Percentiles rank a stretch among this genome's conserved stretches.
Evolutionary conservation across 2,888 invertebrate species (phyloP).

Genomic region (Stenichneumon culpator): DNA sequence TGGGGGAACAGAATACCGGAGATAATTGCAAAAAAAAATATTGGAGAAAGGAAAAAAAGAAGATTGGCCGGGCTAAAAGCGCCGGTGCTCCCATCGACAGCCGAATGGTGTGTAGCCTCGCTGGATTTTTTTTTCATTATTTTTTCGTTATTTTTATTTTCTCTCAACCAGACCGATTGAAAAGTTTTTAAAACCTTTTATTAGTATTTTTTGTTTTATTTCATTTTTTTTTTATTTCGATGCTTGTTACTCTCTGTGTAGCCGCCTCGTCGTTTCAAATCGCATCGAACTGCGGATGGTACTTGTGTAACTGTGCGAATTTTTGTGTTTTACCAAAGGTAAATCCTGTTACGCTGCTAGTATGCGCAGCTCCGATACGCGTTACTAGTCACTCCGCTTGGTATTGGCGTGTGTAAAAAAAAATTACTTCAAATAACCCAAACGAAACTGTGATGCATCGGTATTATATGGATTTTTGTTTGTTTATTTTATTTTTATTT

Average conservation of each 20-base stretch:
- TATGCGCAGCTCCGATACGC: neutral
- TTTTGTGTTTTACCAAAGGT: neutral
- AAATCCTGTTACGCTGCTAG: conserved; percentile 28
- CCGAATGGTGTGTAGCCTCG: conserved; percentile 34
- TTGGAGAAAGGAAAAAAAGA: conserved; percentile 53
- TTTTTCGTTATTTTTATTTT: conserved; percentile 34
- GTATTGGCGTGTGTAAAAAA: conserved; percentile 8
- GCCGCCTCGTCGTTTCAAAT: conserved; percentile 39
- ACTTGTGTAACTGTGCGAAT: conserved; percentile 26
- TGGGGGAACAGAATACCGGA: conserved; percentile 60
- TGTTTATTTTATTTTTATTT: neutral
- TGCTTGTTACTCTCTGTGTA: neutral
- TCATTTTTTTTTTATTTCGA: neutral
- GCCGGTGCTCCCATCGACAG: conserved; percentile 45
- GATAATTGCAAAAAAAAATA: conserved; percentile 66
- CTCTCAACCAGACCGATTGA: conserved; percentile 56
- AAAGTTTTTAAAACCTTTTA: conserved; percentile 64
- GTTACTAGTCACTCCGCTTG: conserved; percentile 29
- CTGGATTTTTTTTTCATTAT: conserved; percentile 6
- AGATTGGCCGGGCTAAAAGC: conserved; percentile 52
- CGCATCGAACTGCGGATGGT: conserved; percentile 33
- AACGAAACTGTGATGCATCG: neutral
- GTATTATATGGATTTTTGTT: conserved; percentile 16
- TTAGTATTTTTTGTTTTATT: conserved; percentile 29
- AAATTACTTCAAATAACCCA: conserved; percentile 32